Conservation (phyloP, 2,113 vertebrate genomes). For the Tyrannus savana region DNA sequence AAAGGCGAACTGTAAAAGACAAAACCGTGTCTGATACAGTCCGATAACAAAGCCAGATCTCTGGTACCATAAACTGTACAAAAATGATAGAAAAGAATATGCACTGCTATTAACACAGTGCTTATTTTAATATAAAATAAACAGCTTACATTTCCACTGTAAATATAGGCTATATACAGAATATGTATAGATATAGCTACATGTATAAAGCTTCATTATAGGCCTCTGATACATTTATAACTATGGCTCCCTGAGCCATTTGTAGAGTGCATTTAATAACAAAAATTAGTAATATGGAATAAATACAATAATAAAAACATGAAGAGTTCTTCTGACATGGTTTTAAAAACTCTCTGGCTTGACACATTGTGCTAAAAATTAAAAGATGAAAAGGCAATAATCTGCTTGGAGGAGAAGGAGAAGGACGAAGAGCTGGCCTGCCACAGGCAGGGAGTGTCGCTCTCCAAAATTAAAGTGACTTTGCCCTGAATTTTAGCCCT, state of each 20-base stretch:
- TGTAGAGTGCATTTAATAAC: slow-evolving; percentile 83
- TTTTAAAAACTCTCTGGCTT: slow-evolving; percentile 68
- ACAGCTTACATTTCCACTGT: slow-evolving; percentile 86
- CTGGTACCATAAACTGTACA: slow-evolving; percentile 79
- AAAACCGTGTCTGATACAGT: slow-evolving; percentile 31
- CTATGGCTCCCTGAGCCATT: slow-evolving; percentile 87
- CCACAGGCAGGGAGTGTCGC: slow-evolving; percentile 70
- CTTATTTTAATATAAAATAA: slow-evolving; percentile 90
- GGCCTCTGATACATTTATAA: slow-evolving; percentile 86
- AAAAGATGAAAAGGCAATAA: slow-evolving; percentile 75
- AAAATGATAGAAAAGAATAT: slow-evolving; percentile 77
- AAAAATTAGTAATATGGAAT: slow-evolving; percentile 79
- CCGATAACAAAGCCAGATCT: slow-evolving; percentile 69
- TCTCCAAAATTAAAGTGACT: slow-evolving; percentile 62
- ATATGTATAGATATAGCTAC: slow-evolving; percentile 86
- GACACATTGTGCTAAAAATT: slow-evolving; percentile 74
- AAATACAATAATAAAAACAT: slow-evolving; percentile 82
- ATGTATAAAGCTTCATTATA: slow-evolving; percentile 89
- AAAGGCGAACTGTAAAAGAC: slow-evolving; percentile 57
- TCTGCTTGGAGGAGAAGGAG: slow-evolving; percentile 56
- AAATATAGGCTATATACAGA: slow-evolving; percentile 89
- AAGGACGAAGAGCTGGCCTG: slow-evolving; percentile 65
- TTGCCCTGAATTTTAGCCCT: slow-evolving; percentile 80
- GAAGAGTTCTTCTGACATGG: slow-evolving; percentile 61
- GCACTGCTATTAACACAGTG: slow-evolving; percentile 80